Base-by-base conservation (phyloP, 2,113 vertebrate genomes). In the Scytalopus superciliaris region DNA sequence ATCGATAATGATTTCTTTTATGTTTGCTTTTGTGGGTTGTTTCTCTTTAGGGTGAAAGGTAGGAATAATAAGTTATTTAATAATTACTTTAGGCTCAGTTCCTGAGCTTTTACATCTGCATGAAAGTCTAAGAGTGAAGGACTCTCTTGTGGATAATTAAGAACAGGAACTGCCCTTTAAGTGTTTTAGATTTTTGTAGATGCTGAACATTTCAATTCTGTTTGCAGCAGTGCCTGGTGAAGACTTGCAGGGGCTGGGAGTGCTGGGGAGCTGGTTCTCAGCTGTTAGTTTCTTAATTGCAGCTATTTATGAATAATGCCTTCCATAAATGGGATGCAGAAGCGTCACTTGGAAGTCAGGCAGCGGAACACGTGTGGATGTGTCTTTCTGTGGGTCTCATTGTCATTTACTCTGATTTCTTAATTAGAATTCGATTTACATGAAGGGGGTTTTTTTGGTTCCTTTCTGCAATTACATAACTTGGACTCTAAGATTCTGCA, bases 11-110 rank as follows among this genome's bases (percentile, higher is more conserved):
- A 31, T 62, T 77, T 85, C 55, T 87, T 88, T 57, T 37, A 49
- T 42, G 37, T 69, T 79, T 60, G 39, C 19, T 67, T 75, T n/a
- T 53, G 69, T 79, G 69, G 49, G 24, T 39, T 57, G 70, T 80
- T 88, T 93, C 35, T 76, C 40, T 79, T 94, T 4, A 73, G 78
- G 67, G 49, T 37, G 50, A 85, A 90, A 79, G 53, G 49, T 95
- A 73, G 91, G 84, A 94, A 91, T 84, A 92, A 52, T 31, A 87
- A 91, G 39, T 53, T 64, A 44, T 68, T 91, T 63, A 82, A 68
- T 52, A 68, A 89, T 60, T 75, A 87, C 27, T 68, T 76, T 1
- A 47, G n/a, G 78, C 67, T 79, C 22, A 56, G 30, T 74, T 95
- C 9, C 39, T 72, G 53, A 68, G 80, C 31, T 91, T 74, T 85